phyloP scores from a whole-genome alignment of 2,888 invertebrate species.

The Athrips mouffetella region DNA sequence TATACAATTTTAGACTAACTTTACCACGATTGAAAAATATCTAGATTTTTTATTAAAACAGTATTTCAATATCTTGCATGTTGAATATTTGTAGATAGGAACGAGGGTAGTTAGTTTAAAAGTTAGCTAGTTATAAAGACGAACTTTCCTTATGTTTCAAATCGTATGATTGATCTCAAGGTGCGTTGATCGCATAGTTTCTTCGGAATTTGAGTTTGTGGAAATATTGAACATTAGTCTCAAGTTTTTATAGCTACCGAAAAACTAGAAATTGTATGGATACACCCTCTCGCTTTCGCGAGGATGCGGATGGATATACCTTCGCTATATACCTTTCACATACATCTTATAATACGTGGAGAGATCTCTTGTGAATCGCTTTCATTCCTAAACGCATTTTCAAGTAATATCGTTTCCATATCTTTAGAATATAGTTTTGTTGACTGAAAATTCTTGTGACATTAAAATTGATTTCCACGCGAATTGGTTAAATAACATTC shows the following conservation, averaged over 20 bases:
- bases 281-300: too few species aligned
- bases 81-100: not conserved
- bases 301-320: too few species aligned
- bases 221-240: not conserved
- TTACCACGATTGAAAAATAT: too few species aligned
- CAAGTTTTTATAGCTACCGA: too few species aligned
- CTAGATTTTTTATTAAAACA: too few species aligned
- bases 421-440: constrained; percentile 2
- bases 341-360: too few species aligned
- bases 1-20: too few species aligned
- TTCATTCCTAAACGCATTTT: constrained; percentile 56
- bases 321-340: too few species aligned
- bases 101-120: constrained; percentile 12
- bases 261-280: too few species aligned
- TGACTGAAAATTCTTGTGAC: constrained; percentile 1
- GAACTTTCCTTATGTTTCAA: not conserved
- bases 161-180: constrained; percentile 25
- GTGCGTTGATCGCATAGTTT: constrained; percentile 26
- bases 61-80: not conserved
- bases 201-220: constrained; percentile 15
- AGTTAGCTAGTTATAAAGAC: constrained; percentile 18
- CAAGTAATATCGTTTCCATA: constrained; percentile 29
- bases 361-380: constrained; percentile 2
- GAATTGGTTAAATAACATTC: constrained; percentile 1
- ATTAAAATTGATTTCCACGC: not conserved